Percentiles rank a stretch among this genome's conserved stretches.
phyloP scores from a whole-genome alignment of 1,140 invertebrate genomes.

The Rhynchophorus ferrugineus region DNA sequence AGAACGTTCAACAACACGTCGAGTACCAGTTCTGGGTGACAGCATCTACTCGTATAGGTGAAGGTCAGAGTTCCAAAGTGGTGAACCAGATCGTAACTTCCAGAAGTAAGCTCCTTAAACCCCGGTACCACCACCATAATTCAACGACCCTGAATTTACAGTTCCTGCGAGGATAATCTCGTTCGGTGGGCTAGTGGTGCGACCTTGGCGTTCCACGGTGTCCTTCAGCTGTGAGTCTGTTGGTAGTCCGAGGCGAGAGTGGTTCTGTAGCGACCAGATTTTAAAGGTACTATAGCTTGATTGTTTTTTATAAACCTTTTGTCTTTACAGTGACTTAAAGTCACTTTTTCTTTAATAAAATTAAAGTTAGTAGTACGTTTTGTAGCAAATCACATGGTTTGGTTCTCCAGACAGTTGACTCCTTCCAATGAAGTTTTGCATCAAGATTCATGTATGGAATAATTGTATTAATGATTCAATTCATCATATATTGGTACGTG shows the following conservation, averaged over 20 bases:
- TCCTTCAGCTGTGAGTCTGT: slow-evolving; percentile 58
- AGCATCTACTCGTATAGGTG: slow-evolving; percentile 65
- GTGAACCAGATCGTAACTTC: slow-evolving; percentile 53
- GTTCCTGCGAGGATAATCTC: slow-evolving; percentile 63
- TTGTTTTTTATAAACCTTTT: background rate
- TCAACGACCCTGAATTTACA: too few species aligned
- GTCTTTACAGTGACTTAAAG: too few species aligned
- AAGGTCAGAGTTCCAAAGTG: slow-evolving; percentile 64
- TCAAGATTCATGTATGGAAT: too few species aligned
- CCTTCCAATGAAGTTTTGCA: too few species aligned
- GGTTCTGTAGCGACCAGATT: slow-evolving; percentile 52
- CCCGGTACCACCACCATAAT: too few species aligned
- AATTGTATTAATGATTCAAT: too few species aligned
- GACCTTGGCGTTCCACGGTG: slow-evolving; percentile 57
- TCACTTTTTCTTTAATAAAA: too few species aligned
- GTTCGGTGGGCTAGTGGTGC: slow-evolving; percentile 56
- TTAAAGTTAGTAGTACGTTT: too few species aligned
- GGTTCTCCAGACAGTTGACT: too few species aligned
- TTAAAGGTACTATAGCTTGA: slow-evolving; percentile 24
- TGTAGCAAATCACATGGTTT: too few species aligned
- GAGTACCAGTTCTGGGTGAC: slow-evolving; percentile 79
- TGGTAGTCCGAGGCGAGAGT: slow-evolving; percentile 57
- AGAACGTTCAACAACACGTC: slow-evolving; percentile 63
- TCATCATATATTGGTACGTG: too few species aligned
- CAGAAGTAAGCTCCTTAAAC: slow-evolving; percentile 36